Conservation (phyloP, 1,140 invertebrate genomes). For the Drosophila nigromelanica region DNA sequence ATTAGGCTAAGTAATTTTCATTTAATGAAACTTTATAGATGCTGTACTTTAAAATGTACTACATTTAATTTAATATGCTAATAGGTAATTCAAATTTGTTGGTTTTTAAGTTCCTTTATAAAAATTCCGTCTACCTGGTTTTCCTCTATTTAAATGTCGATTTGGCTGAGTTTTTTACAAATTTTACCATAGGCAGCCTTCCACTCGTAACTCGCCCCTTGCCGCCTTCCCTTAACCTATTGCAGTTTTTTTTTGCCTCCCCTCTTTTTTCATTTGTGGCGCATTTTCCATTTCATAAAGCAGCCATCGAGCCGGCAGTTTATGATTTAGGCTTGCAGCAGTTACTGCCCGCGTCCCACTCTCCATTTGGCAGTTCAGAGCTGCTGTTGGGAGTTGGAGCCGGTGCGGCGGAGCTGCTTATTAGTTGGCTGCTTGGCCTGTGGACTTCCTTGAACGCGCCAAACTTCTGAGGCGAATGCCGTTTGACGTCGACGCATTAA, state of each 20-base stretch:
- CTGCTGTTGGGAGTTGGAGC: slow-evolving; percentile 3
- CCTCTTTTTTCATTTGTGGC: slow-evolving; percentile 59
- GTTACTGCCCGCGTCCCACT: background rate
- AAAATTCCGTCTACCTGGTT: slow-evolving; percentile 10
- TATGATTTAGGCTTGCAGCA: slow-evolving; percentile 76
- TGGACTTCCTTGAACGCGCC: slow-evolving; percentile 66
- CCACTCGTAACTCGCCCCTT: background rate
- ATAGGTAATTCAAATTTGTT: background rate
- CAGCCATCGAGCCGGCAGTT: slow-evolving; percentile 68
- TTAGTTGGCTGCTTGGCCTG: slow-evolving; percentile 54
- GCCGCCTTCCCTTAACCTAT: background rate
- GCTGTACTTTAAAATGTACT: no score
- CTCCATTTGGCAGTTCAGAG: slow-evolving; percentile 10
- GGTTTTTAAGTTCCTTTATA: slow-evolving; percentile 25
- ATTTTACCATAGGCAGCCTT: slow-evolving; percentile 10
- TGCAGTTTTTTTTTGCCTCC: slow-evolving; percentile 12
- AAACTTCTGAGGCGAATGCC: slow-evolving; percentile 54
- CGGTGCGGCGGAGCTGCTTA: slow-evolving; percentile 61
- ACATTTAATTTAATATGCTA: no score
- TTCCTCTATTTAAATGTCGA: slow-evolving; percentile 47
- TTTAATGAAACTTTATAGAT: no score
- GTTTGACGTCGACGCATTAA: slow-evolving; percentile 76
- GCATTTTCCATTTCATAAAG: slow-evolving; percentile 81
- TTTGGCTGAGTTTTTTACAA: slow-evolving; percentile 28
- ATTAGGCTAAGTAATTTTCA: no score